phyloP scores from a whole-genome alignment of 1,140 invertebrate genomes.

The Drosophila trapezifrons region DNA sequence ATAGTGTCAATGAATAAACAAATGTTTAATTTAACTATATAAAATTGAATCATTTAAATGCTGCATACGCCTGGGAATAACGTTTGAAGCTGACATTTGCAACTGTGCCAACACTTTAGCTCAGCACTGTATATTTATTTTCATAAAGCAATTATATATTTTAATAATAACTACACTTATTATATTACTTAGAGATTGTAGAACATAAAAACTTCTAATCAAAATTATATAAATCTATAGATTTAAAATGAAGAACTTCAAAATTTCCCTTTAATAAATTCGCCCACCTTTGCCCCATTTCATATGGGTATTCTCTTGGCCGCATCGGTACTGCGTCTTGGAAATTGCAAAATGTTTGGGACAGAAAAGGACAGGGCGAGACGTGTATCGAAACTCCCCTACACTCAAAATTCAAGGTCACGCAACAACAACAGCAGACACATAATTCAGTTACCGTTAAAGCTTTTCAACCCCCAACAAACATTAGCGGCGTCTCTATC shows the following conservation, averaged over 20 bases:
- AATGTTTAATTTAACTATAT: too few species aligned
- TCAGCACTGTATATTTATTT: too few species aligned
- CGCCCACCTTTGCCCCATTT: neutral
- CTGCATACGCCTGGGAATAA: too few species aligned
- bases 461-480: slow-evolving; percentile 55
- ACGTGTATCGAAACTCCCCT: slow-evolving; percentile 39
- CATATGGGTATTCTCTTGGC: neutral
- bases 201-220: neutral
- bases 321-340: slow-evolving; percentile 39
- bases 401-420: slow-evolving; percentile 56
- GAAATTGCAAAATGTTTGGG: slow-evolving; percentile 28
- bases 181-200: too few species aligned
- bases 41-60: too few species aligned
- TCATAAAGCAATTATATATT: too few species aligned
- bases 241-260: neutral
- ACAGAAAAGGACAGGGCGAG: slow-evolving; percentile 19
- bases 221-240: neutral
- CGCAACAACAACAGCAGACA: slow-evolving; percentile 38
- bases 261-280: too few species aligned
- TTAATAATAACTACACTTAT: too few species aligned
- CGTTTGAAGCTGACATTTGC: too few species aligned
- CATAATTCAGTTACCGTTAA: slow-evolving; percentile 52
- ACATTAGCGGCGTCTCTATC: slow-evolving; percentile 30
- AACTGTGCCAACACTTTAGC: too few species aligned
- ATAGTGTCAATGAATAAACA: too few species aligned